These are phyloP conservation scores for Chrysina gloriosa DNA, from an alignment of 2,888 invertebrate genomes.

Conservation along the genomic window DNA sequence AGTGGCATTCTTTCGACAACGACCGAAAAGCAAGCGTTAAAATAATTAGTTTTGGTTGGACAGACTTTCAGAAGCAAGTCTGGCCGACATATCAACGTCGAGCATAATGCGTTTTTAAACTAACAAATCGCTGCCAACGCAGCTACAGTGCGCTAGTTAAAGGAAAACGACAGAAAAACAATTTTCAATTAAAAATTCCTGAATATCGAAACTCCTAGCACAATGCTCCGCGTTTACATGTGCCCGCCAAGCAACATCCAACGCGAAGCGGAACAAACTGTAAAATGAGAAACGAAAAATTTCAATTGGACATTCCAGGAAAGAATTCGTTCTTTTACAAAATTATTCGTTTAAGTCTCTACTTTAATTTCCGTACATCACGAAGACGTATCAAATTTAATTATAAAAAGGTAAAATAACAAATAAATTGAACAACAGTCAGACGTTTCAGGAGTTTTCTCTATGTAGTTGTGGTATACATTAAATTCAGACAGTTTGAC, in stretches of 20 bases:
- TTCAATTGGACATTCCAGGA: background rate
- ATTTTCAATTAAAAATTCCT: constrained; percentile 31
- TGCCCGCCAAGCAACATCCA: background rate
- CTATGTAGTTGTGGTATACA: too few species aligned
- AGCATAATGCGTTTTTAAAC: background rate
- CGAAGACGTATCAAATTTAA: background rate
- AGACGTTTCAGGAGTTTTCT: too few species aligned
- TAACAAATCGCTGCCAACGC: background rate
- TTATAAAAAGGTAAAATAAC: too few species aligned
- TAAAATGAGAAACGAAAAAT: background rate
- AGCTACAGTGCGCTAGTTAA: constrained; percentile 5
- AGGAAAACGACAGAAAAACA: constrained; percentile 16
- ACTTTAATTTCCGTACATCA: background rate
- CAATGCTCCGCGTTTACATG: background rate
- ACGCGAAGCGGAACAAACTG: background rate
- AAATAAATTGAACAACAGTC: too few species aligned
- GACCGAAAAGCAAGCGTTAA: background rate
- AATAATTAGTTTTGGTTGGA: constrained; percentile 14
- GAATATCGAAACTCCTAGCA: constrained; percentile 8
- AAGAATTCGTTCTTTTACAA: background rate
- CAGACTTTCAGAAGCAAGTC: constrained; percentile 5
- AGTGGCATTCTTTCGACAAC: background rate
- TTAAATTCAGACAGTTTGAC: too few species aligned
- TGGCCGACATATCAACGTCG: constrained; percentile 1
- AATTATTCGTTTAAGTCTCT: background rate